Evolutionary conservation across 1,140 invertebrate species (phyloP).

Genomic region (Scaptomyza pallida): DNA sequence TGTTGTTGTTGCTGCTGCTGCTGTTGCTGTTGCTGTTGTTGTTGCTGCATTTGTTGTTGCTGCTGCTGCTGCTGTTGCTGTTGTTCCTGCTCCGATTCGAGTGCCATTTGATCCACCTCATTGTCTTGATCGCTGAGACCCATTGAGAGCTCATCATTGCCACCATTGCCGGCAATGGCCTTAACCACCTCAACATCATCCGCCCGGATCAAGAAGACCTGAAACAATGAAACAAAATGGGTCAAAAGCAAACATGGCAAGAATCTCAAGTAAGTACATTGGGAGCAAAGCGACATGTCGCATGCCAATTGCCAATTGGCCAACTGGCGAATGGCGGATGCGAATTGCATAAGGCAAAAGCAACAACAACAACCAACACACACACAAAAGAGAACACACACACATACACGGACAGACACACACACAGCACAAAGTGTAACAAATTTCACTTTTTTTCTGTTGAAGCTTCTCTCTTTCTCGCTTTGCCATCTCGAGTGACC

Average conservation of each 20-base stretch:
- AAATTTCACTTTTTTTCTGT: slow-evolving; percentile 74
- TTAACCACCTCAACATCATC: slow-evolving; percentile 88
- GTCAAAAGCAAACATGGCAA: slow-evolving; percentile 22
- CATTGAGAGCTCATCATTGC: slow-evolving; percentile 70
- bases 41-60: slow-evolving; percentile 85
- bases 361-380: slow-evolving; percentile 14
- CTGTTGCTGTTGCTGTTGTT: slow-evolving; percentile 85
- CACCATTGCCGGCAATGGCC: slow-evolving; percentile 84
- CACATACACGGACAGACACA: slow-evolving; percentile 6
- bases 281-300: slow-evolving; percentile 50
- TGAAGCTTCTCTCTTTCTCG: slow-evolving; percentile 5
- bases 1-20: slow-evolving; percentile 85
- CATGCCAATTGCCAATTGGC: slow-evolving; percentile 50
- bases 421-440: slow-evolving; percentile 49
- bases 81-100: slow-evolving; percentile 87
- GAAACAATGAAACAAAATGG: slow-evolving; percentile 22
- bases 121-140: slow-evolving; percentile 85
- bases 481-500: slow-evolving; percentile 42
- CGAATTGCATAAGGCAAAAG: slow-evolving; percentile 71
- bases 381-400: slow-evolving; percentile 22
- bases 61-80: slow-evolving; percentile 86
- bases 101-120: slow-evolving; percentile 87
- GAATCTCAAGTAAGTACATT: slow-evolving; percentile 57
- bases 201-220: slow-evolving; percentile 57
- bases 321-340: slow-evolving; percentile 63